These are phyloP conservation scores for Garrulus glandarius DNA, from an alignment of 2,797 vertebrate species.

Conservation along the genomic window DNA sequence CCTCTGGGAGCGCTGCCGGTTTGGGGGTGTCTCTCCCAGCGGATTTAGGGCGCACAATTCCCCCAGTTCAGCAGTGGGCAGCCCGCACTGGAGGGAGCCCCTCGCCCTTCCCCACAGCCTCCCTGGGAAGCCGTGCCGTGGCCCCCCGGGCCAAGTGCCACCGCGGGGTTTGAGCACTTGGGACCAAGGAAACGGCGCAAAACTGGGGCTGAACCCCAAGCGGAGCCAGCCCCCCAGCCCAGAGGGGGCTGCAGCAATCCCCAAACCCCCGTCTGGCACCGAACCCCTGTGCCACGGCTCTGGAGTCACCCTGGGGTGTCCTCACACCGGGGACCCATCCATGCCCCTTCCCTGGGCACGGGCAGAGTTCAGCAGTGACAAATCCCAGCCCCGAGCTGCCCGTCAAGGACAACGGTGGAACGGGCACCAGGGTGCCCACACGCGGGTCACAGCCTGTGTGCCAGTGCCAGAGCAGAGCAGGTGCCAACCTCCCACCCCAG, in stretches of 20 bases:
- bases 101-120: not conserved
- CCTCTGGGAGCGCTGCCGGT: fast-evolving
- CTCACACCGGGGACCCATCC: fast-evolving
- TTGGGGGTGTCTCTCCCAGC: not conserved
- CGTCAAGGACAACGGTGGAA: not conserved
- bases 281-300: fast-evolving
- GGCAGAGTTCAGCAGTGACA: not conserved
- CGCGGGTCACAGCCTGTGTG: fast-evolving
- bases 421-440: fast-evolving
- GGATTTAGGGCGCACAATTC: fast-evolving
- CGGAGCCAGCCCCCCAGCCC: fast-evolving
- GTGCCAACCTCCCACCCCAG: not conserved
- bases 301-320: fast-evolving
- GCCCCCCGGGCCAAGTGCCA: fast-evolving
- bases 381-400: not conserved
- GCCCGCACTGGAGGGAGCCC: not conserved
- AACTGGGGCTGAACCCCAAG: not conserved
- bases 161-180: fast-evolving
- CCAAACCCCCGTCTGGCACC: not conserved
- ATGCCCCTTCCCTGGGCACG: not conserved
- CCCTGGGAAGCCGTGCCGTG: fast-evolving
- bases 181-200: not conserved
- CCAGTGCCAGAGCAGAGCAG: not conserved
- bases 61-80: not conserved
- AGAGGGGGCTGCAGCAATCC: not conserved